Conservation (phyloP, 2,797 vertebrate species). For the Lophotriccus pileatus region DNA sequence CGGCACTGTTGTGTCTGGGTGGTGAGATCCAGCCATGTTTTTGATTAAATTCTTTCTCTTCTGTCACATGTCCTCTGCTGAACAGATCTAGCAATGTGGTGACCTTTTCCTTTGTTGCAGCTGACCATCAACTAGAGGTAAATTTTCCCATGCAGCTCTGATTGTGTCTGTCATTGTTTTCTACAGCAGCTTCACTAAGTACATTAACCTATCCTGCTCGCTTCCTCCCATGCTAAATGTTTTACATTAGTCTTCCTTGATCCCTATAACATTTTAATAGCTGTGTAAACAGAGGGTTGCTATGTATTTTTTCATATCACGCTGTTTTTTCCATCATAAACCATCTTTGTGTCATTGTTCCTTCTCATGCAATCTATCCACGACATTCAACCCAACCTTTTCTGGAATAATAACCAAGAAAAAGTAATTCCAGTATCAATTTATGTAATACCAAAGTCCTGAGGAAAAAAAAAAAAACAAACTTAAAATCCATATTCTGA, state of each 20-base stretch:
- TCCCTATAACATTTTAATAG: neutral
- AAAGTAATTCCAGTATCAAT: neutral
- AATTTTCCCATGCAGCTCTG: neutral
- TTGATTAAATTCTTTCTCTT: neutral
- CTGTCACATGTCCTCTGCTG: neutral
- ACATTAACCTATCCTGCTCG: conserved; percentile 13
- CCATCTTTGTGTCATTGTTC: neutral
- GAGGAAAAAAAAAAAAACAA: neutral
- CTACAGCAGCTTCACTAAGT: conserved; percentile 24
- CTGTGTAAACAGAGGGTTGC: conserved; percentile 43
- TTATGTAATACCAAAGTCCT: neutral
- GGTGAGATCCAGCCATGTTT: neutral
- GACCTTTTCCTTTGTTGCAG: conserved; percentile 12
- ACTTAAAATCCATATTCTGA: neutral
- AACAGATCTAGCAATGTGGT: neutral
- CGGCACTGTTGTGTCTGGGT: neutral
- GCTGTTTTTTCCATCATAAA: neutral
- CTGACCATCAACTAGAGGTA: neutral
- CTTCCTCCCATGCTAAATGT: conserved; percentile 4
- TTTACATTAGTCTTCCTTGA: conserved; percentile 27
- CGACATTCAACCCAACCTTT: neutral
- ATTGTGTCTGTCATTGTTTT: neutral
- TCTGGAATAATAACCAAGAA: neutral
- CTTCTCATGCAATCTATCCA: neutral
- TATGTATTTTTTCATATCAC: neutral